Evolutionary conservation across 1,140 invertebrate genomes (phyloP).

Genomic region (Rhyacophila brunnea): DNA sequence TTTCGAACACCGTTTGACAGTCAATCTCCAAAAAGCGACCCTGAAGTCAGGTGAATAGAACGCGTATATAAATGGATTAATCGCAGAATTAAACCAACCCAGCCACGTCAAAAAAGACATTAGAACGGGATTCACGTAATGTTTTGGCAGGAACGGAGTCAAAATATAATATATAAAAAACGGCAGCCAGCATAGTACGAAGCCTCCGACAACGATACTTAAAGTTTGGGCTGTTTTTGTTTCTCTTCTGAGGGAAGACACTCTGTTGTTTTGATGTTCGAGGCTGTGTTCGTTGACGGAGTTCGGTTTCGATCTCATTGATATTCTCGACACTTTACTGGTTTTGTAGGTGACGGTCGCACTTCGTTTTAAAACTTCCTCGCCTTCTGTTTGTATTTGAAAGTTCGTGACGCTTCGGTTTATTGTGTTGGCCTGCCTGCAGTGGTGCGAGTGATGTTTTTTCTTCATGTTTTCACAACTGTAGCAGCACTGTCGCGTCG

Average conservation of each 20-base stretch:
- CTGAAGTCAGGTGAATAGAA: slow-evolving; percentile 84
- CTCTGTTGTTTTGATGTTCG: slow-evolving; percentile 53
- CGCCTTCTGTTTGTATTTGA: slow-evolving; percentile 23
- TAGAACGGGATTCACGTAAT: slow-evolving; percentile 60
- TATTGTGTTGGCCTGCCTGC: slow-evolving; percentile 4
- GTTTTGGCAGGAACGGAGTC: slow-evolving; percentile 66
- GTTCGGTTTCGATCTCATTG: slow-evolving; percentile 27
- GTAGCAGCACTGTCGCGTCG: slow-evolving; percentile 24
- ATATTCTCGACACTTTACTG: slow-evolving; percentile 29
- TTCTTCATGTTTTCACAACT: slow-evolving; percentile 28
- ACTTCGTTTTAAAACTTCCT: slow-evolving; percentile 22
- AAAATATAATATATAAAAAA: slow-evolving; percentile 86
- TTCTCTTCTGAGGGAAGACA: slow-evolving; percentile 68
- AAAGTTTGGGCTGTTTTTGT: slow-evolving; percentile 88
- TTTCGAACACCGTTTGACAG: slow-evolving; percentile 56
- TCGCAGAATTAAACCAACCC: slow-evolving; percentile 89
- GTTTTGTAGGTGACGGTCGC: slow-evolving; percentile 30
- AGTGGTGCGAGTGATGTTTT: slow-evolving; percentile 18
- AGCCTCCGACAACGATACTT: slow-evolving; percentile 88
- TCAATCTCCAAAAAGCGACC: slow-evolving; percentile 78
- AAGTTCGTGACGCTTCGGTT: slow-evolving; percentile 24
- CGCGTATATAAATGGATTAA: slow-evolving; percentile 86
- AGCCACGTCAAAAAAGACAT: slow-evolving; percentile 87
- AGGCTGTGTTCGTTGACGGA: slow-evolving; percentile 40
- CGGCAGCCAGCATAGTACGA: slow-evolving; percentile 86